Conservation (phyloP, 2,113 vertebrate genomes). For the Anolis sagrei region DNA sequence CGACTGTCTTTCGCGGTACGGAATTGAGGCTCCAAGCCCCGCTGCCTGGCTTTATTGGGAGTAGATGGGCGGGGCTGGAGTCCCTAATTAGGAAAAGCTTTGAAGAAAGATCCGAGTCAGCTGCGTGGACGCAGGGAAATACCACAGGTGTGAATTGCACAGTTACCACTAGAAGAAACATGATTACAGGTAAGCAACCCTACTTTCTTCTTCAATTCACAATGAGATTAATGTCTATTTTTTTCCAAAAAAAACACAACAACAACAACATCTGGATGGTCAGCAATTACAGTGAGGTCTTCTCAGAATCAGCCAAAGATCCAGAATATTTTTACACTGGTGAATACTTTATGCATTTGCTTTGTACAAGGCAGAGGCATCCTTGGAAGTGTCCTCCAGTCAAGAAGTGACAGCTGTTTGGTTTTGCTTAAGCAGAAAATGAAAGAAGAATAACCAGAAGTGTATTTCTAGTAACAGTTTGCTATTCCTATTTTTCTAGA, state of each 20-base stretch:
- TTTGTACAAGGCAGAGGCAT: background rate
- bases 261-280: background rate
- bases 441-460: background rate
- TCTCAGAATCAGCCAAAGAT: background rate
- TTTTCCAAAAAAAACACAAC: too few relatives aligned
- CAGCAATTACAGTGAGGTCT: background rate
- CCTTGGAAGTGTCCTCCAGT: background rate
- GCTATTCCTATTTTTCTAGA: background rate
- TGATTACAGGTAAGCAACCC: too few relatives aligned
- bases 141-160: too few relatives aligned
- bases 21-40: too few relatives aligned
- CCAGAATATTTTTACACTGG: background rate
- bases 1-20: too few relatives aligned
- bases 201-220: too few relatives aligned
- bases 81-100: too few relatives aligned
- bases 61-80: too few relatives aligned
- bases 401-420: background rate
- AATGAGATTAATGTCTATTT: background rate
- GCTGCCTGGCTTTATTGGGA: too few relatives aligned
- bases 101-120: too few relatives aligned
- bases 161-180: too few relatives aligned
- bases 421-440: background rate
- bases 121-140: too few relatives aligned
- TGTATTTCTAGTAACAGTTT: background rate
- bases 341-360: background rate